Base-by-base conservation (phyloP, 2,113 vertebrate genomes). In the Muntiacus reevesi region DNA sequence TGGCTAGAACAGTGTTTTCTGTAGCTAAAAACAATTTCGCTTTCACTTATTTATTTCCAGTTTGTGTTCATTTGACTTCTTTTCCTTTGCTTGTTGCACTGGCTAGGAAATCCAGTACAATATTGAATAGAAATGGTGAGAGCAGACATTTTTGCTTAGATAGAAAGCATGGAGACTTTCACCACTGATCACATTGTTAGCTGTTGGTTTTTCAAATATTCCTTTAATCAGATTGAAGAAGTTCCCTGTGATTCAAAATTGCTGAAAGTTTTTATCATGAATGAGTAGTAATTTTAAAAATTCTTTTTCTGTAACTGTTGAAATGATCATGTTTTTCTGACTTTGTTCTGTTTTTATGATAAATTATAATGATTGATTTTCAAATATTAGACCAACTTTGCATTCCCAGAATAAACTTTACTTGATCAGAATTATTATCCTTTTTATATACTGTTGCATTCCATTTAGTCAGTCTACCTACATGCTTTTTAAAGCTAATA, bases 301-400 rank as follows among this genome's bases (percentile, higher is more conserved):
- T 85, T 7, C 45, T 87, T 87, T 76, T 92, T 95, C 43, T 93
- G 4, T 43, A 47, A 60, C 57, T 94, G 10, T 89, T 92, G 40
- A 94, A 74, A 71, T 87, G 33, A 50, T 64, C 17, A 81, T 33
- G 3, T 28, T 95, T 97, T 93, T 96, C 4, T 3, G 33, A 76
- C 30, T 89, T 93, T 79, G 83, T 91, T 93, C 52, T 84, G 30
- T 83, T 76, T 62, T 89, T 92, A 47, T 90, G 25, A 81, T 96
- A 25, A 92, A 87, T 92, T 96, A 85, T 43, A 87, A 76, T 94
- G 28, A 87, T 83, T 93, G 43, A 74, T 85, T 94, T 97, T 95
- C 36, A 96, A 87, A 67, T 76, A 59, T 89, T 96, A 87, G 96
- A 87, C 57, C 79, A 96, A 81, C 52, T 74, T 94, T 97, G 74